These are phyloP conservation scores for Aphidius ervi DNA, from an alignment of 1,140 invertebrate species.

Conservation along the genomic window DNA sequence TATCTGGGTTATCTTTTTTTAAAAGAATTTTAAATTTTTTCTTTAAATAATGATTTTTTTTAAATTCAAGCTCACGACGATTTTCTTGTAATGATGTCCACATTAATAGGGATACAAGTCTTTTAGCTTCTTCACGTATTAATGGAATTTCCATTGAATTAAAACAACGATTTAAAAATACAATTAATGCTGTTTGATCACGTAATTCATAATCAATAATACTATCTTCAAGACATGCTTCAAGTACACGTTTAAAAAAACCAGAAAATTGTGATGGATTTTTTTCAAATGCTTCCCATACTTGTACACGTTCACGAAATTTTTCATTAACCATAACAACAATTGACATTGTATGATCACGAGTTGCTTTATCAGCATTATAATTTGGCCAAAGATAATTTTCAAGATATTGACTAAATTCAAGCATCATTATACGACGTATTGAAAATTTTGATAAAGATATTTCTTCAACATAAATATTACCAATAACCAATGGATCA, in stretches of 20 bases:
- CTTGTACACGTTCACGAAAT: conserved; percentile 90
- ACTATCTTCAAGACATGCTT: conserved; percentile 63
- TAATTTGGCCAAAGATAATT: conserved; percentile 98
- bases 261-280: conserved; percentile 75
- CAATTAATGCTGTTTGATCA: conserved; percentile 82
- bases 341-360: conserved; percentile 89
- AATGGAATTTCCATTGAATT: conserved; percentile 95
- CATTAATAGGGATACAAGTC: conserved; percentile 88
- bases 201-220: conserved; percentile 57
- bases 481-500: conserved; percentile 70
- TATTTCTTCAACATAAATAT: conserved; percentile 80
- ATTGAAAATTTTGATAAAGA: conserved; percentile 75
- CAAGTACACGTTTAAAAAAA: conserved; percentile 84
- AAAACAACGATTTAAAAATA: conserved; percentile 95
- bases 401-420: conserved; percentile 96
- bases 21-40: conserved; percentile 90
- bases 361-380: conserved; percentile 60
- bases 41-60: conserved; percentile 80
- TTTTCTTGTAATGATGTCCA: conserved; percentile 88
- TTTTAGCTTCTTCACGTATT: conserved; percentile 87
- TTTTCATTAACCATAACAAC: conserved; percentile 98
- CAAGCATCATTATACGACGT: conserved; percentile 88
- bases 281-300: conserved; percentile 90
- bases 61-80: conserved; percentile 82
- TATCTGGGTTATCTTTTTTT: conserved; percentile 77